Percentiles rank a stretch among this genome's conserved stretches.
phyloP scores from a whole-genome alignment of 2,797 vertebrate genomes.

The Parauchenoglanis ngamensis region DNA sequence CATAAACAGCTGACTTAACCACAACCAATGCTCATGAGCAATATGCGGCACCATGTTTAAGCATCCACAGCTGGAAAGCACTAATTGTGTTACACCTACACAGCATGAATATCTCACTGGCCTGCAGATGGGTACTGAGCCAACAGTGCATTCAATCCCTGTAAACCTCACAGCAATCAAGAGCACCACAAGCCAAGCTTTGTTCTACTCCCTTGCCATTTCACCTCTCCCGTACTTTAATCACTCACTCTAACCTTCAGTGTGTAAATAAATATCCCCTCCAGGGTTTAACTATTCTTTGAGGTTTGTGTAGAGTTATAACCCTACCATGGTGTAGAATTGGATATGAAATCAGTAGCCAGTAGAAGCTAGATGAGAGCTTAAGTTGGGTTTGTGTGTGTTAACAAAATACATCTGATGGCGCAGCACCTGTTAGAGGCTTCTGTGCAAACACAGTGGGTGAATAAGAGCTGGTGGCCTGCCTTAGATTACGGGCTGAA shows the following conservation, averaged over 20 bases:
- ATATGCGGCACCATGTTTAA: background rate
- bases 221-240: background rate
- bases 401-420: conserved; percentile 4
- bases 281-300: background rate
- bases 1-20: background rate
- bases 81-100: background rate
- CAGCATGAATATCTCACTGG: background rate
- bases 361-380: background rate
- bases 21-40: background rate
- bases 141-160: background rate
- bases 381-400: background rate
- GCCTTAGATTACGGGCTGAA: background rate
- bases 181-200: background rate
- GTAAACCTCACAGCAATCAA: conserved; percentile 1
- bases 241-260: background rate
- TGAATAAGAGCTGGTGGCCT: conserved; percentile 1
- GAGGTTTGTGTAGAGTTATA: background rate
- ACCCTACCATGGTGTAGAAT: background rate
- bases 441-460: background rate
- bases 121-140: background rate
- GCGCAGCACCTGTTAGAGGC: background rate
- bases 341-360: background rate
- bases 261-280: conserved; percentile 2
- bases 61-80: background rate
- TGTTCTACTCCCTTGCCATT: background rate